These are phyloP conservation scores for Dioctria rufipes DNA, from an alignment of 2,888 invertebrate species.

Conservation along the genomic window DNA sequence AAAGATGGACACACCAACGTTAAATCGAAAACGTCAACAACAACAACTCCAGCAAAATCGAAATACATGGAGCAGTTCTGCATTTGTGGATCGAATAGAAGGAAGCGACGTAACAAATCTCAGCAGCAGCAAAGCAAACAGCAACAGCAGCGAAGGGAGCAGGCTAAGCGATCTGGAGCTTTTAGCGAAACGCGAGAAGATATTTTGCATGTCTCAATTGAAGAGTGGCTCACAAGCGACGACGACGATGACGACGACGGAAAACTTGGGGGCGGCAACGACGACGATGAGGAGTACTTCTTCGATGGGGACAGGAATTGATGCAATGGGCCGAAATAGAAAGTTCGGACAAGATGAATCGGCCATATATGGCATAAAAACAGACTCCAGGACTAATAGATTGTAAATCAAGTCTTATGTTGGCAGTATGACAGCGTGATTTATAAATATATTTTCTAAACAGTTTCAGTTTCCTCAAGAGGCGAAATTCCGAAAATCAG, in stretches of 20 bases:
- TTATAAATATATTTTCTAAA: background rate
- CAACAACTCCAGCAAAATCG: conserved; percentile 68
- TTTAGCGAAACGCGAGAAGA: conserved; percentile 75
- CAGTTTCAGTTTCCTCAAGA: conserved; percentile 70
- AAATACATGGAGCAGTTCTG: conserved; percentile 81
- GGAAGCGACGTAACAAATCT: conserved; percentile 65
- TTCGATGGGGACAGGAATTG: conserved; percentile 63
- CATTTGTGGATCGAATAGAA: conserved; percentile 75
- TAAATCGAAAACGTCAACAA: conserved; percentile 67
- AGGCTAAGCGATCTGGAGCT: conserved; percentile 78
- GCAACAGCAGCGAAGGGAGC: conserved; percentile 69
- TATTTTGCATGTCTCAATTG: conserved; percentile 72
- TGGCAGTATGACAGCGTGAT: background rate
- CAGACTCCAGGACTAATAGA: conserved; percentile 53
- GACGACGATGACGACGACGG: conserved; percentile 65
- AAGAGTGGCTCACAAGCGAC: conserved; percentile 71
- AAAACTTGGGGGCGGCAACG: conserved; percentile 49
- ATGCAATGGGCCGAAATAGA: conserved; percentile 4
- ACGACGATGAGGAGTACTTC: conserved; percentile 67
- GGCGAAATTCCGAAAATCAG: conserved; percentile 69
- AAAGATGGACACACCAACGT: conserved; percentile 72
- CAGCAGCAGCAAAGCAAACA: conserved; percentile 67
- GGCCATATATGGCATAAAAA: conserved; percentile 7
- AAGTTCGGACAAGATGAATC: conserved; percentile 37
- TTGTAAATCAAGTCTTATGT: conserved; percentile 51